A percentile compares a stretch with the other conserved stretches of the same genome.
phyloP scores from a whole-genome alignment of 2,113 vertebrate genomes.

The Etia nguti region DNA sequence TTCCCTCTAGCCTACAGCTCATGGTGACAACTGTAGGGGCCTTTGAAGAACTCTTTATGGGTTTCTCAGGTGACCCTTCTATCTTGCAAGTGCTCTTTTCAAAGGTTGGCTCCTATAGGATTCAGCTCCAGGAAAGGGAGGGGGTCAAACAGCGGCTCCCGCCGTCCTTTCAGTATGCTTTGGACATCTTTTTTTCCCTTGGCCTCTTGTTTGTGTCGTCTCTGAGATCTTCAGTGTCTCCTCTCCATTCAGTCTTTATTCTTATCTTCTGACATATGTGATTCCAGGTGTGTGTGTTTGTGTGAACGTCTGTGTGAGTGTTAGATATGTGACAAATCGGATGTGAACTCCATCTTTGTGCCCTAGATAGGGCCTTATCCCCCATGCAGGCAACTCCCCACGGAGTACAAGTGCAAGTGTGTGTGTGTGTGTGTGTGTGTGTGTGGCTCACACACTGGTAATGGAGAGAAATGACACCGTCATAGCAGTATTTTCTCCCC shows the following conservation, averaged over 20 bases:
- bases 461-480: constrained; percentile 64
- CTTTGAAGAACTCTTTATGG: constrained; percentile 12
- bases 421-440: constrained; percentile 43
- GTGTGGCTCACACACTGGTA: constrained; percentile 58
- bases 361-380: constrained; percentile 65
- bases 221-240: constrained; percentile 13
- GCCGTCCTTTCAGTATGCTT: constrained; percentile 13
- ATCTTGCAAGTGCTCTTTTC: neutral
- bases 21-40: constrained; percentile 52
- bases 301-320: constrained; percentile 14
- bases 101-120: neutral
- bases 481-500: constrained; percentile 57
- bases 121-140: neutral
- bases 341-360: constrained; percentile 62
- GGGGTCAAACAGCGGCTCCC: constrained; percentile 13
- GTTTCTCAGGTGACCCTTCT: constrained; percentile 14
- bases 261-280: constrained; percentile 26
- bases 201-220: neutral
- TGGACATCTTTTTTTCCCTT: constrained; percentile 22
- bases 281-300: constrained; percentile 40
- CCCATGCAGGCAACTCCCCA: constrained; percentile 62
- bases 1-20: constrained; percentile 56
- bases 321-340: constrained; percentile 45
- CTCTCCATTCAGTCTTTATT: constrained; percentile 51
- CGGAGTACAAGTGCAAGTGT: constrained; percentile 25